Base-by-base conservation (phyloP, 2,888 invertebrate species). In the Schizotus pectinicornis region DNA sequence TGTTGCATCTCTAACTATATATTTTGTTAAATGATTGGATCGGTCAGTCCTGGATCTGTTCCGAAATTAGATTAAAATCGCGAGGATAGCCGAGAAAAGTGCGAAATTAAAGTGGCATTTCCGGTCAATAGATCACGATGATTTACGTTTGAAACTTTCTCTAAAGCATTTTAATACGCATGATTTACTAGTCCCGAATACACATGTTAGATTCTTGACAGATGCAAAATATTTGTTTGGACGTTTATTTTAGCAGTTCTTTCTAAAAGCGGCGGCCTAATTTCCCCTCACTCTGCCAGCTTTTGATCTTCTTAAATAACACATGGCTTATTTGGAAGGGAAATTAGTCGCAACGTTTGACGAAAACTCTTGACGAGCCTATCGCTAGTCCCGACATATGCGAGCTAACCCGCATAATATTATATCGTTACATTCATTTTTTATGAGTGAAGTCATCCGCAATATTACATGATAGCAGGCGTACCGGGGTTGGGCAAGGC, bases 371-470 rank as follows among this genome's bases (percentile, higher is more conserved):
- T n/a, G 36, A 35, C 9, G 36, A 6, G 11, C 2, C 9, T 3
- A 6, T 6, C 6, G 33, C 5, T 31, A 14, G 12, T 8, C 9
- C 7, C 42, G 22, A 42, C 30, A 31, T 42, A 42, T 42, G 39
- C 12, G 14, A 12, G 30, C n/a, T 39, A 39, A 13, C 13, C 14
- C 30, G 13, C 39, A 39, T 8, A 13, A 13, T 13, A 39, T 39
- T 13, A 12, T 11, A 11, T 7, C 7, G 30, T 22, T 22, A 22
- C 22, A 56, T 51, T 56, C 56, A 56, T 56, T 51, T 51, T 56
- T 51, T 56, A 56, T 56, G 46, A 30, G 32, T 13, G 46, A 56
- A 56, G 51, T 56, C 56, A 56, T 50, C 46, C 39, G 56, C 47
- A 56, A 56, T 56, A 50, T 56, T 51, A 56, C 41, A 56, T 39